Evolutionary conservation across 2,888 invertebrate genomes (phyloP).

Genomic region (Ennomos fuscantarius): DNA sequence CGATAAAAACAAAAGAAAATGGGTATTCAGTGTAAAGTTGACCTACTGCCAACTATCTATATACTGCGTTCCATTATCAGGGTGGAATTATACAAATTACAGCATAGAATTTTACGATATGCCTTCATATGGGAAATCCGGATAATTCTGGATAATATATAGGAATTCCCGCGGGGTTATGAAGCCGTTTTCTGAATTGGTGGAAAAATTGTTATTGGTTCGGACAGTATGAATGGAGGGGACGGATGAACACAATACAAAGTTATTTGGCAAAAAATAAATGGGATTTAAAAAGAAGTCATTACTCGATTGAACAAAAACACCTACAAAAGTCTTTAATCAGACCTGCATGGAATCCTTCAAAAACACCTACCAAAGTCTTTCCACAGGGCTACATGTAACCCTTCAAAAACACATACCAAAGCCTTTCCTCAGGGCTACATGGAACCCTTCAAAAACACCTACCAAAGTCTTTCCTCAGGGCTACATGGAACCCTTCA

Average conservation of each 20-base stretch:
- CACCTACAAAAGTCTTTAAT: too few species aligned
- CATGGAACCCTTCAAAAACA: too few species aligned
- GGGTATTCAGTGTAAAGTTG: neutral
- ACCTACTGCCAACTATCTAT: slow-evolving; percentile 3
- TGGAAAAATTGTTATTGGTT: slow-evolving; percentile 27
- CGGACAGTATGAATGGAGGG: slow-evolving; percentile 13
- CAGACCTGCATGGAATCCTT: too few species aligned
- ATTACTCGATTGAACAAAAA: too few species aligned
- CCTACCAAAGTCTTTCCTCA: too few species aligned
- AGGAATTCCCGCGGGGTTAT: slow-evolving; percentile 29
- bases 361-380: too few species aligned
- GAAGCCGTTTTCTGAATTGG: slow-evolving; percentile 23
- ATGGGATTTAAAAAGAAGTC: neutral
- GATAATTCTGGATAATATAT: slow-evolving; percentile 36
- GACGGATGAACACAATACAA: neutral
- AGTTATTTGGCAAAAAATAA: slow-evolving; percentile 9
- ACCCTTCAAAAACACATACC: too few species aligned
- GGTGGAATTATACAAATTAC: slow-evolving; percentile 45
- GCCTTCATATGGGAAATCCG: slow-evolving; percentile 56
- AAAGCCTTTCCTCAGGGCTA: too few species aligned
- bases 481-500: too few species aligned
- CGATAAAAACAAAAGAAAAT: too few species aligned
- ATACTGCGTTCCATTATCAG: slow-evolving; percentile 4
- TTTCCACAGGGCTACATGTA: too few species aligned
- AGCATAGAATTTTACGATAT: slow-evolving; percentile 45